A percentile compares a stretch with the other conserved stretches of the same genome.
phyloP scores from a whole-genome alignment of 2,888 invertebrate species.

The Bombylius discolor region DNA sequence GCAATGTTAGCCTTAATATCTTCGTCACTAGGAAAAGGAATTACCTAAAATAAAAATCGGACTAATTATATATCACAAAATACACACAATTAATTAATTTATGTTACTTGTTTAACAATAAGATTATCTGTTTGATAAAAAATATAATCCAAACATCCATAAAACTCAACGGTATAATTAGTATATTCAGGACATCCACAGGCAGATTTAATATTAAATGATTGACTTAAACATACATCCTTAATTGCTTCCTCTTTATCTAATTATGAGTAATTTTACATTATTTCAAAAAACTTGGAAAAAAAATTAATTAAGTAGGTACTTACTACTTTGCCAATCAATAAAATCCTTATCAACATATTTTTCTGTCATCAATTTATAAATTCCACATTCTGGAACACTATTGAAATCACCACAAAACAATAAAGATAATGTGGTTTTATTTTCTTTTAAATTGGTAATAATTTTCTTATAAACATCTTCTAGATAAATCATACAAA shows the following conservation, averaged over 20 bases:
- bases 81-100: background rate
- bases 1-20: slow-evolving; percentile 62
- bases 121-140: slow-evolving; percentile 59
- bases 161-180: slow-evolving; percentile 69
- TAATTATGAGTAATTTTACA: slow-evolving; percentile 27
- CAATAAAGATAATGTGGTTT: slow-evolving; percentile 42
- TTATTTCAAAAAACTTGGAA: background rate
- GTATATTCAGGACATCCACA: slow-evolving; percentile 75
- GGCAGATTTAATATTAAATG: slow-evolving; percentile 55
- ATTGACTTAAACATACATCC: slow-evolving; percentile 51
- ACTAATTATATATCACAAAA: slow-evolving; percentile 13
- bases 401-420: slow-evolving; percentile 93
- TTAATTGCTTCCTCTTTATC: slow-evolving; percentile 52
- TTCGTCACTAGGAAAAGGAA: slow-evolving; percentile 69
- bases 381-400: slow-evolving; percentile 68
- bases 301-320: slow-evolving; percentile 3
- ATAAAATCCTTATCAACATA: slow-evolving; percentile 47
- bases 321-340: slow-evolving; percentile 72
- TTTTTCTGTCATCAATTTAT: slow-evolving; percentile 60
- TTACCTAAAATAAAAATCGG: slow-evolving; percentile 39
- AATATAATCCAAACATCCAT: slow-evolving; percentile 85
- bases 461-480: slow-evolving; percentile 37
- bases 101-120: slow-evolving; percentile 46
- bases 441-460: slow-evolving; percentile 31
- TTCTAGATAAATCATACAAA: slow-evolving; percentile 56